Evolutionary conservation across 2,113 vertebrate species (phyloP), one percentile per base, ranked within the genome.

Genomic region (Corydoras maculifer): DNA sequence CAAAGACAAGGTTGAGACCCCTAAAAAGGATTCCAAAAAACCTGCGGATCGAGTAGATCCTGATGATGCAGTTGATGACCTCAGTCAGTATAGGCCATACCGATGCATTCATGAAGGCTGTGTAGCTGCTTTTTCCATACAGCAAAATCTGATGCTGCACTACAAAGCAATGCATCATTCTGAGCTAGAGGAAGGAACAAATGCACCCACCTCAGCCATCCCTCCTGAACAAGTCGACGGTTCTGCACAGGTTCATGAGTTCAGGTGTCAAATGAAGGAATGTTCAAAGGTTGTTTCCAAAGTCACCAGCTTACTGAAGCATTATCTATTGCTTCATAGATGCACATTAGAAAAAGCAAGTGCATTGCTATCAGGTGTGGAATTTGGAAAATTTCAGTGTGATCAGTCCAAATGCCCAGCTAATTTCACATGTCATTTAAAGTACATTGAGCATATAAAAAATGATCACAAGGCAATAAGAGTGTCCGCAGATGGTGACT

Each of bases 131-230:
- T 99, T 99, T 77, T 97, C 96, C 0, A 97, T 99, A 85, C 95
- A 98, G 5, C 97, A 98, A 35, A 99, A 98, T 82, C 79, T 99
- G 60, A 97, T 98, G 81, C 94, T 99, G 55, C 97, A 99, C 84
- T 99, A 98, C 78, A 93, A 93, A 70, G 94, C 95, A 79, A 94
- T 99, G 82, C 97, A 99, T 86, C 96, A 97, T 79, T 93, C 94
- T 1, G 93, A 94, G 71, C 51, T 82, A n/a, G 91, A 93, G 69
- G 80, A 89, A 9, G 93, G 95, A 59, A 69, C 0, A 69, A 84
- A 13, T 70, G 86, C 35, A 73, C 55, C 13, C 10, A 13, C 80
- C 79, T 82, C 50, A 13, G 70, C 7, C 35, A 43, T 65, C 35
- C 35, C 35, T 43, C 4, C 7, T 55, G 81, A 62, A 68, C 61